A percentile compares a stretch with the other conserved stretches of the same genome.
Conservation (phyloP, 2,113 vertebrate species). For the Anseranas semipalmata region DNA sequence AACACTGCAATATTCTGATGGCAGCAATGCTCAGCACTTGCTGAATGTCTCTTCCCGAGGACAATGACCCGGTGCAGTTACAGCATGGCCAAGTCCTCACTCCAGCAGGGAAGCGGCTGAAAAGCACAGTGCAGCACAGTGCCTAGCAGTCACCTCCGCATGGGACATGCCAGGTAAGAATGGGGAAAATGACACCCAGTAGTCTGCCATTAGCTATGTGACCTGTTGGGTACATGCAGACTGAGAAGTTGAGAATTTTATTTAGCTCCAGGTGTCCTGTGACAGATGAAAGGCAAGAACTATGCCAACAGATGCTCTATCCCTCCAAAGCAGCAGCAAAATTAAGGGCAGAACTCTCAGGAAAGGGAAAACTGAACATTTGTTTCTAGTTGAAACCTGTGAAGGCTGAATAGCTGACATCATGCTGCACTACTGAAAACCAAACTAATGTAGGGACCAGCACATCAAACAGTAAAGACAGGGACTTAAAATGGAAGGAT, state of each 20-base stretch:
- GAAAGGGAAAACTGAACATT: background rate
- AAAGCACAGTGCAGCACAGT: background rate
- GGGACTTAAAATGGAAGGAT: background rate
- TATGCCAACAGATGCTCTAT: background rate
- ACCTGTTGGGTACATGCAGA: background rate
- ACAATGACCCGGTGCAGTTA: background rate
- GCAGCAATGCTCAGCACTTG: background rate
- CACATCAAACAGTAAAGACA: background rate
- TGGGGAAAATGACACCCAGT: background rate
- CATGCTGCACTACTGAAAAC: background rate
- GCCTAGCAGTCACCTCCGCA: background rate
- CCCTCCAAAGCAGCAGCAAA: background rate
- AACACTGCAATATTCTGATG: background rate
- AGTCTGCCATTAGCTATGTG: background rate
- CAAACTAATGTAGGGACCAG: background rate
- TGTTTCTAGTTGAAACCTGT: background rate
- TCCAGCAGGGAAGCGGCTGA: background rate
- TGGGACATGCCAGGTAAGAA: background rate
- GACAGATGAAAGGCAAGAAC: background rate
- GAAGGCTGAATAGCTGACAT: background rate
- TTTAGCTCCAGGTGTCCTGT: background rate
- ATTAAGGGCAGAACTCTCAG: background rate
- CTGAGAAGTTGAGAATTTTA: rapidly evolving
- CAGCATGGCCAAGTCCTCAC: background rate
- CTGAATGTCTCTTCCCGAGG: background rate